Evolutionary conservation across 2,888 invertebrate genomes (phyloP).

Genomic region (Nineta flava): DNA sequence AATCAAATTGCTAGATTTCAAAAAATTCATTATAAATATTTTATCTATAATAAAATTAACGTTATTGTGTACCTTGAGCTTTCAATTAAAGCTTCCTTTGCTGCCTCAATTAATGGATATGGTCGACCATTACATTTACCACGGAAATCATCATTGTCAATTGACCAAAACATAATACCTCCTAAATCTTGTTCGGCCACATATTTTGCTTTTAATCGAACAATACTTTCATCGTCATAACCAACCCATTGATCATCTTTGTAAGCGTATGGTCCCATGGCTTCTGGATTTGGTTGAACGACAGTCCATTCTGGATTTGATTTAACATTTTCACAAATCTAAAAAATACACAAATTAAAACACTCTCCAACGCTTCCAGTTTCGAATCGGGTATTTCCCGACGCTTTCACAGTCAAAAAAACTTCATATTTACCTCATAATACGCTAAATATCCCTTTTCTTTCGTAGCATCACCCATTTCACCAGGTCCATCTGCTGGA

Average conservation of each 20-base stretch:
- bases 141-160: conserved; percentile 88
- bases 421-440: conserved; percentile 53
- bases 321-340: conserved; percentile 75
- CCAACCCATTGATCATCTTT: conserved; percentile 87
- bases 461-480: conserved; percentile 77
- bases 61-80: conserved; percentile 39
- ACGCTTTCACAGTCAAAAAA: not conserved
- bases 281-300: conserved; percentile 60
- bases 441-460: conserved; percentile 88
- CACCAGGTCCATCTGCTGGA: conserved; percentile 80
- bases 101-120: conserved; percentile 83
- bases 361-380: not conserved
- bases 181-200: conserved; percentile 72
- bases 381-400: too few species aligned
- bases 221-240: conserved; percentile 76
- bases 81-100: conserved; percentile 60
- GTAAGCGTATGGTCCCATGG: conserved; percentile 82
- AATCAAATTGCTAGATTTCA: conserved; percentile 3
- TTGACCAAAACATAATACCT: conserved; percentile 87
- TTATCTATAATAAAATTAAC: not conserved
- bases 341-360: not conserved
- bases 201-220: conserved; percentile 67
- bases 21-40: conserved; percentile 1
- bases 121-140: conserved; percentile 76
- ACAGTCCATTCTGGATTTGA: conserved; percentile 68